These are phyloP conservation scores for Phoebastria nigripes DNA, from an alignment of 2,797 vertebrate species.

Conservation along the genomic window DNA sequence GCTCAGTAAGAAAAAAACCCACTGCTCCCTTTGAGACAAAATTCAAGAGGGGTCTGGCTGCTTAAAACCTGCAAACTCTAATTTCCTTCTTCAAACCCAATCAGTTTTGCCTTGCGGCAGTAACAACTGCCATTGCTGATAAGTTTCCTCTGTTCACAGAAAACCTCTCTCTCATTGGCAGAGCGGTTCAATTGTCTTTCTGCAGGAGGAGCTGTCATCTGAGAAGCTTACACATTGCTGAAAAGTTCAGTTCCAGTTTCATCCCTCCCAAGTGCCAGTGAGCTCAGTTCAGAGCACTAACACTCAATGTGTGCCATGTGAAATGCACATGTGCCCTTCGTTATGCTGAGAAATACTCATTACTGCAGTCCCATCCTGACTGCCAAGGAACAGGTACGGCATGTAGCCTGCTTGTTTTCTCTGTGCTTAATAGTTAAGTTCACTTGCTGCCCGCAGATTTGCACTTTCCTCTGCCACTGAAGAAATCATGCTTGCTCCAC, in stretches of 20 bases:
- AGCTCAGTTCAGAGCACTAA: background rate
- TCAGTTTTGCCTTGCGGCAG: background rate
- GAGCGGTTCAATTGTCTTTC: background rate
- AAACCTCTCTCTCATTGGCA: background rate
- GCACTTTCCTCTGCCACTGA: background rate
- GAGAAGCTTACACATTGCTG: fast-evolving
- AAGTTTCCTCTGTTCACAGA: background rate
- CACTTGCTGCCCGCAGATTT: background rate
- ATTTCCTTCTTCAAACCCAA: background rate
- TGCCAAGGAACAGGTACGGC: fast-evolving
- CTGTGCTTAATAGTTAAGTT: background rate
- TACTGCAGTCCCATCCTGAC: background rate
- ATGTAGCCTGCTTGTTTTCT: background rate
- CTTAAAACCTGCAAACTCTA: background rate
- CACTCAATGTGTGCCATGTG: fast-evolving
- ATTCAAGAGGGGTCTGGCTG: background rate
- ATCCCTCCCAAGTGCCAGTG: fast-evolving
- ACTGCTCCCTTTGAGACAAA: background rate
- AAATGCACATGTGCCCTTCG: background rate
- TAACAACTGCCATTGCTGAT: background rate
- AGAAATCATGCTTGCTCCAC: background rate
- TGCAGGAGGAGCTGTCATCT: background rate
- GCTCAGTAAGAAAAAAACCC: background rate
- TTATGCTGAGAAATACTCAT: background rate
- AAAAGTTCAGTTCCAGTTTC: background rate